Evolutionary conservation across 2,113 vertebrate species (phyloP), one percentile per base, ranked within the genome.

Genomic region (Platichthys flesus): DNA sequence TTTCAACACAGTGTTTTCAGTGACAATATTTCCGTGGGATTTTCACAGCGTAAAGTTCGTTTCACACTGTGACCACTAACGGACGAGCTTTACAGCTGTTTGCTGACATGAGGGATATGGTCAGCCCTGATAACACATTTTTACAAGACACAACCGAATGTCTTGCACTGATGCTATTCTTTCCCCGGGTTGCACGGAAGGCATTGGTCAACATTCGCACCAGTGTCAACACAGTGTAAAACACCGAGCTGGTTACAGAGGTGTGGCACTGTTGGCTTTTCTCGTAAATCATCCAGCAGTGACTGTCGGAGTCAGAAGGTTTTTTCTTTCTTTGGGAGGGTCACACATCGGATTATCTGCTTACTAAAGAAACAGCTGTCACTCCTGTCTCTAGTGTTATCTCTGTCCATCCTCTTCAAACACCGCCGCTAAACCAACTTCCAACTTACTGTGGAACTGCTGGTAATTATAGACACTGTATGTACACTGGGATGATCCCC

Each of bases 201-300:
- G 23, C 58, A 21, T 89, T 52, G 13, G 87, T 86, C 87, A 88
- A 90, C 83, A 88, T 62, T 74, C 8, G 24, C 37, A 40, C 58
- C 77, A 58, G 57, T 71, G 90, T 84, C 80, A 92, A 93, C 87
- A 88, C 47, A 5, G 28, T 37, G 67, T 55, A 28, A 73, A 76
- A 70, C 31, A 24, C 24, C 40, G 3, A 26, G 2, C 61, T 71
- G 71, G 68, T 62, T 64, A 24, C 70, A 49, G 58, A 85, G 89
- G 84, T 81, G 89, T 81, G 82, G 76, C 57, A 55, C 55, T 78
- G 78, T 68, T 78, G 78, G 37, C 69, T 71, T 68, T 81, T 51
- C 51, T 54, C 69, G 31, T 28, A 26, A 63, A 79, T 40, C 1
- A 26, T 63, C 55, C 55, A 49, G 24, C 26, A 31, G 13, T 82